Base-by-base conservation (phyloP, 2,113 vertebrate genomes). In the Hippocampus barbouri region DNA sequence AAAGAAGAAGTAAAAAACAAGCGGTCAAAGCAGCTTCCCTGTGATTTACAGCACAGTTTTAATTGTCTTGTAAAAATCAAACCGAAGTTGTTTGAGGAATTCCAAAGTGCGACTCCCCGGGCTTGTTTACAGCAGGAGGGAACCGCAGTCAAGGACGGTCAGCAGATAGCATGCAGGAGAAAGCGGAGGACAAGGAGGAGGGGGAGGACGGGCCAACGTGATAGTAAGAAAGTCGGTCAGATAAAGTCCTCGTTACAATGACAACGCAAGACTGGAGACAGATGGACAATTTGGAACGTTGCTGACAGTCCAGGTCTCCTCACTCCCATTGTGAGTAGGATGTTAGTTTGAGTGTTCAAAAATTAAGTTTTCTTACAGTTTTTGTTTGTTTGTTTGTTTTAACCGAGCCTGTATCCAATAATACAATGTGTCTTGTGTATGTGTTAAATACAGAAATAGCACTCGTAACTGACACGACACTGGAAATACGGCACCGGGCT, bases 21-120 rank as follows among this genome's bases (percentile, higher is more conserved):
- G 72, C 72, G 21, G 76, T 72, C 30, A 68, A 79, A 73, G 70
- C 73, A 66, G 73, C 45, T 71, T 74, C n/a, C 79, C 81, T 66
- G 7, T 83, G 88, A 93, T 92, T 93, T 93, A 92, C 87, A 64
- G 71, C 84, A 72, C 38, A 41, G 80, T 79, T 91, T 92, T 93
- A 92, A 93, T 92, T 92, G 91, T 91, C 83, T 89, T 91, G 89
- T 93, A 91, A 92, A 93, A 90, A 88, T 85, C 87, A 89, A 92
- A 86, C 79, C 87, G 81, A 87, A 88, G 91, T 88, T 89, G 86
- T 86, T 90, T 89, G 85, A 90, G 90, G 89, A 93, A 90, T 89
- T 88, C 88, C 82, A 89, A 88, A 88, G 85, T 86, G 87, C 59
- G 83, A 89, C 85, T 90, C 88, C 86, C 75, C 74, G 21, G 65